Evolutionary conservation across 1,140 invertebrate genomes (phyloP), one percentile per base, ranked within the genome.

Genomic region (Vollenhovia emeryi): DNA sequence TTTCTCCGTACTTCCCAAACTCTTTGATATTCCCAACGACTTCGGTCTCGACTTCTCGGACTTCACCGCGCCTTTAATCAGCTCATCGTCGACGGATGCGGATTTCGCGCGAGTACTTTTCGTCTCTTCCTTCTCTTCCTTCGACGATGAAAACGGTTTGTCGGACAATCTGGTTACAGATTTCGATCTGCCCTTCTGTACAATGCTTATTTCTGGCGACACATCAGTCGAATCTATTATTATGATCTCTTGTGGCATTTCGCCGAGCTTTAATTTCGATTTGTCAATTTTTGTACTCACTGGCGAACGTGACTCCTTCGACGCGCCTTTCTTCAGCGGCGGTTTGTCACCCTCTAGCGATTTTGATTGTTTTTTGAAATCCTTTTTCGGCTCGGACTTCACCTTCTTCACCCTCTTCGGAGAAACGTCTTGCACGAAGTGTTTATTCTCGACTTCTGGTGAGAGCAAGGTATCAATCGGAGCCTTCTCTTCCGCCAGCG

Each of bases 241-340:
- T 83, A 95, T 95, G 43, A 95, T 95, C 87, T 95, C 94, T 62
- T 95, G 94, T 7, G 94, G 94, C 94, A 95, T 94, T 78, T 95
- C 94, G 21, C 94, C 92, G 21, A 95, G 84, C 59, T 95, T 95
- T 30, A 95, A 86, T 86, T 95, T 95, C 13, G 94, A 94, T 71
- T 95, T 95, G 83, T 95, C 93, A 52, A 95, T 94, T 86, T 93
- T 93, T 1, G 91, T 92, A 66, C 82, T 92, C 13, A 92, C 90
- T 0, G 94, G 91, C 2, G 87, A 91, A 30, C 91, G 89, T 0
- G 92, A 89, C 79, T 95, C 94, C 60, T 95, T 95, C 1, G 92
- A 94, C 1, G 83, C 75, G 1, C 86, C 83, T 64, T 95, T 95
- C 55, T 94, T 95, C 13, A 95, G 52, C 0, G 94, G 91, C 6